Percentiles rank a stretch among this genome's conserved stretches.
Evolutionary conservation across 2,113 vertebrate species (phyloP).

Genomic region (Phasianus colchicus): DNA sequence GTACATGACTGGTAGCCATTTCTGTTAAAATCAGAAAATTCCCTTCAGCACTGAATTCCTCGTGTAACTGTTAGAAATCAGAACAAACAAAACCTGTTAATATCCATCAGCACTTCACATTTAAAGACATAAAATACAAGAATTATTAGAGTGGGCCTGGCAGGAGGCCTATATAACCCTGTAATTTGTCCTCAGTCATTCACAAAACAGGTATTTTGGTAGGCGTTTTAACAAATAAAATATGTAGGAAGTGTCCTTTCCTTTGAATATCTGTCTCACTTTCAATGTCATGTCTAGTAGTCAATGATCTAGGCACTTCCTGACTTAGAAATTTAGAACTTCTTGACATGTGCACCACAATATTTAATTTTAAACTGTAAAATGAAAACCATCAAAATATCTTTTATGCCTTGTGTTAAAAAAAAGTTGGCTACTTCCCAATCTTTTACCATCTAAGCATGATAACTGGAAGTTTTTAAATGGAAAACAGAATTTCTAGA

Average conservation of each 20-base stretch:
- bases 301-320: background rate
- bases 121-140: background rate
- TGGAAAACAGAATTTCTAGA: background rate
- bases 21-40: slow-evolving; percentile 97
- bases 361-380: background rate
- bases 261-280: background rate
- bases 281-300: background rate
- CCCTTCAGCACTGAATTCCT: slow-evolving; percentile 92
- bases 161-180: background rate
- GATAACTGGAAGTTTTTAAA: background rate
- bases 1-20: slow-evolving; percentile 97
- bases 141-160: background rate
- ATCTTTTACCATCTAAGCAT: background rate
- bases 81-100: slow-evolving; percentile 32
- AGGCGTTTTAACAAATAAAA: background rate
- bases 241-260: background rate
- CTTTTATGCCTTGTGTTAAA: background rate
- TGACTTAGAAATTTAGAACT: background rate
- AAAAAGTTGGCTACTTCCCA: background rate
- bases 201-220: background rate
- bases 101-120: background rate
- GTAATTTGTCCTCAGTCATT: background rate
- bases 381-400: background rate
- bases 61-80: slow-evolving; percentile 85
- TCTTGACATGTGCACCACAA: background rate